Conservation (phyloP, 2,113 vertebrate genomes). For the Pterocles burchelli region DNA sequence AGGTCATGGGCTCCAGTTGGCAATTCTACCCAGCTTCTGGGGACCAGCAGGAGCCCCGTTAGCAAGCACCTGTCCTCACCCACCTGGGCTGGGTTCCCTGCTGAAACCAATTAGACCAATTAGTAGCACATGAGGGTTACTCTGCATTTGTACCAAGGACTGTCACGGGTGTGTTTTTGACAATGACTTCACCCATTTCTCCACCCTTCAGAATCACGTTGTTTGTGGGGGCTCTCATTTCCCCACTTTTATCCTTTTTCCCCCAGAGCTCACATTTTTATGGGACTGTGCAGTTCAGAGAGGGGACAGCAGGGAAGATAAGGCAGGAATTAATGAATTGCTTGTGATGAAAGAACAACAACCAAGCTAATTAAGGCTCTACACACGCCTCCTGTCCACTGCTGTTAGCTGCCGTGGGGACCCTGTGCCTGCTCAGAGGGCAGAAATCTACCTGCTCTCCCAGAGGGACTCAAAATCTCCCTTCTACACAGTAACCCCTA, state of each 20-base stretch:
- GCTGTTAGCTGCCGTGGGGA: background rate
- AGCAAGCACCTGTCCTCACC: background rate
- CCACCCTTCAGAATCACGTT: background rate
- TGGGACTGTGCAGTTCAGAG: background rate
- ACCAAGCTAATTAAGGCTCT: background rate
- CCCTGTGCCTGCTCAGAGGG: background rate
- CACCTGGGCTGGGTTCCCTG: background rate
- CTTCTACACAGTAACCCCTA: background rate
- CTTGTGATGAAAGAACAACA: background rate
- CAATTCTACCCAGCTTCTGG: background rate
- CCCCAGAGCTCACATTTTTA: background rate
- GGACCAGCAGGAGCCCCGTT: background rate
- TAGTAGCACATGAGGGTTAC: background rate
- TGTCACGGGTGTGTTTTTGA: background rate
- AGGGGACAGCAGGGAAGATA: background rate
- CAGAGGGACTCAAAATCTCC: background rate
- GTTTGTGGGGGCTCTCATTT: background rate
- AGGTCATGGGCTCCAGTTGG: accelerated
- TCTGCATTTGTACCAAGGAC: background rate
- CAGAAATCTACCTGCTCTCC: background rate
- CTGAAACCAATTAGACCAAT: slow-evolving; percentile 24
- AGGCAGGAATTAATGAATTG: background rate
- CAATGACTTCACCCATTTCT: background rate
- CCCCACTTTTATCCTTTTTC: background rate
- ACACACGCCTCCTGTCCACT: background rate